phyloP scores from a whole-genome alignment of 2,113 vertebrate genomes.

The Speoplatyrhinus poulsoni region DNA sequence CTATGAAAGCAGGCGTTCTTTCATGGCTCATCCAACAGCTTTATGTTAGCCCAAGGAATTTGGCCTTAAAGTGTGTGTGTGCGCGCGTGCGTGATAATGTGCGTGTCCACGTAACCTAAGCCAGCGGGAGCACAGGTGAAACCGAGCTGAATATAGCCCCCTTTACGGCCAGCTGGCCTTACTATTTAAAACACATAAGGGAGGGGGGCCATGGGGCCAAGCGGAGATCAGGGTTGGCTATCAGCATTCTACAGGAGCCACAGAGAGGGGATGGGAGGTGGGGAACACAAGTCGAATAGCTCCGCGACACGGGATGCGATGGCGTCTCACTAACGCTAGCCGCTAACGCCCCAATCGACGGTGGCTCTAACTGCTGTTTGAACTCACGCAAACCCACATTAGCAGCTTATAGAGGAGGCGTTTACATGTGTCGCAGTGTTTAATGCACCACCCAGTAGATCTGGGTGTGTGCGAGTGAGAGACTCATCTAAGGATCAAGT shows the following conservation, averaged over 20 bases:
- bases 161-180: constrained; percentile 73
- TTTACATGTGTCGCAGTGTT: too few relatives aligned
- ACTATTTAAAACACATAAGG: constrained; percentile 77
- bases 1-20: not conserved
- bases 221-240: too few relatives aligned
- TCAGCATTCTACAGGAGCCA: not conserved
- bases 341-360: not conserved
- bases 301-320: not conserved
- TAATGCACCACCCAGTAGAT: too few relatives aligned
- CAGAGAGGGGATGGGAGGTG: not conserved
- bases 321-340: not conserved
- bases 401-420: too few relatives aligned
- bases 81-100: constrained; percentile 24
- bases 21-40: constrained; percentile 29
- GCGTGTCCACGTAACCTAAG: constrained; percentile 70
- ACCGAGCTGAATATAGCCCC: constrained; percentile 76
- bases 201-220: constrained; percentile 12
- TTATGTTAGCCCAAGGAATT: too few relatives aligned
- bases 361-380: not conserved
- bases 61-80: not conserved
- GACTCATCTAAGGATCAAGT: constrained; percentile 46
- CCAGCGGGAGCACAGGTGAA: constrained; percentile 75
- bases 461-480: not conserved
- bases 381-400: not conserved
- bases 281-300: not conserved